phyloP scores from a whole-genome alignment of 1,140 invertebrate species.

The Panonychus citri region DNA sequence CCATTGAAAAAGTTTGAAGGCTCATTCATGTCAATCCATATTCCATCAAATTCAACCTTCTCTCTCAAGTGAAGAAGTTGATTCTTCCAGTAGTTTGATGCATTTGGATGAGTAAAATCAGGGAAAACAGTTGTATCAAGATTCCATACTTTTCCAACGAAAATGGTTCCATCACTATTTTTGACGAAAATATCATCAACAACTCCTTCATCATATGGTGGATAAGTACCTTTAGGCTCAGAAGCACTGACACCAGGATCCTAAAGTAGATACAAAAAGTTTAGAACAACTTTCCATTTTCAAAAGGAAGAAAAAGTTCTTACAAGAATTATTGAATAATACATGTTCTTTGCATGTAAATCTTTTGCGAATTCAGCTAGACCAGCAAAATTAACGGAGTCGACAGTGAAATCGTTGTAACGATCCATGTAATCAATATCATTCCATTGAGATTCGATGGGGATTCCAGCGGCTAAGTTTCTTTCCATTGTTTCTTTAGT shows the following conservation, averaged over 20 bases:
- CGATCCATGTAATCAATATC: conserved; percentile 27
- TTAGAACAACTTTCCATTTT: no score
- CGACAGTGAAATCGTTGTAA: conserved; percentile 24
- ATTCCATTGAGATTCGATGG: conserved; percentile 22
- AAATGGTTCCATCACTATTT: not conserved
- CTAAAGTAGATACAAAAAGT: not conserved
- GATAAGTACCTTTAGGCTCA: conserved; percentile 15
- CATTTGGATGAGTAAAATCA: conserved; percentile 57
- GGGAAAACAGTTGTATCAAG: conserved; percentile 34
- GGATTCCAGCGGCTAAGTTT: conserved; percentile 21
- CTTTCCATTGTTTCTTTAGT: conserved; percentile 27
- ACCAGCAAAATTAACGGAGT: conserved; percentile 19
- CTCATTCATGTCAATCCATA: conserved; percentile 36
- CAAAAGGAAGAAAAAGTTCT: not conserved
- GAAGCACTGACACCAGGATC: conserved; percentile 16
- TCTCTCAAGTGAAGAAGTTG: conserved; percentile 42
- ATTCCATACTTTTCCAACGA: conserved; percentile 14
- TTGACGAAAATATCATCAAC: conserved; percentile 14
- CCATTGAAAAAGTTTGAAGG: conserved; percentile 5
- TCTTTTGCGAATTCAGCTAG: conserved; percentile 23
- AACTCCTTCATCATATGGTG: conserved; percentile 18
- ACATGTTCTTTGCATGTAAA: conserved; percentile 20
- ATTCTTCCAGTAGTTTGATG: conserved; percentile 43
- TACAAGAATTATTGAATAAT: conserved; percentile 19
- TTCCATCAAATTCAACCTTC: conserved; percentile 44